Evolutionary conservation across 2,888 invertebrate species (phyloP), one percentile per base, ranked within the genome.

Genomic region (Lingula anatina): DNA sequence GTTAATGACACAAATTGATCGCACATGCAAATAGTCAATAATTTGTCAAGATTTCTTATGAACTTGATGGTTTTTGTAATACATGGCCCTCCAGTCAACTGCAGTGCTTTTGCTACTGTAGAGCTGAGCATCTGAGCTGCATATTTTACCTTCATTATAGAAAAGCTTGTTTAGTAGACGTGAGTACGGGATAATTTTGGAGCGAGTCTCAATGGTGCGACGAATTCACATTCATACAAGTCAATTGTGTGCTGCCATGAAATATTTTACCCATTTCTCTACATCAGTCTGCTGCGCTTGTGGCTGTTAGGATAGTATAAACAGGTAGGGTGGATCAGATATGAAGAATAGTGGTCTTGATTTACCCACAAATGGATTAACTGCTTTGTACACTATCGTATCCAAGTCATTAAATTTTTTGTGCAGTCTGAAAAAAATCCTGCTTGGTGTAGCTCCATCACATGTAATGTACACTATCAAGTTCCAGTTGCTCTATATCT

Each of bases 321-420:
- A 42, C 52, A 55, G 44, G 31, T 55, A 46, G 12, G 55, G 55
- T 15, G 47, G 46, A 45, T 55, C 53, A 18, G 50, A 53, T 7
- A 55, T 44, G 20, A 53, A 50, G 36, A 43, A 48, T 9, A 54
- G 15, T 31, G 9, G 9, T 12, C 31, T 9, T 12, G 9, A 9
- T 12, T 31, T 15, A 12, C 15, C 31, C 9, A 15, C 31, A 9
- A 9, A 31, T 9, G 31, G 31, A 15, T 31, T 31, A 31, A 12
- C 9, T 12, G 31, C 15, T 31, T 31, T 31, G 31, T 31, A 31
- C 31, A 31, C 31, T 31, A 31, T 31, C 15, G n/a, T n/a, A n/a
- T n/a, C n/a, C n/a, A 15, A 31, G 31, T 31, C 15, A 15, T 9
- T 15, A 31, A 9, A 9, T 31, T 31, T 9, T 31, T 31, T 31